Evolutionary conservation across 2,113 vertebrate genomes (phyloP).

Genomic region (Neolamprologus ventralis): DNA sequence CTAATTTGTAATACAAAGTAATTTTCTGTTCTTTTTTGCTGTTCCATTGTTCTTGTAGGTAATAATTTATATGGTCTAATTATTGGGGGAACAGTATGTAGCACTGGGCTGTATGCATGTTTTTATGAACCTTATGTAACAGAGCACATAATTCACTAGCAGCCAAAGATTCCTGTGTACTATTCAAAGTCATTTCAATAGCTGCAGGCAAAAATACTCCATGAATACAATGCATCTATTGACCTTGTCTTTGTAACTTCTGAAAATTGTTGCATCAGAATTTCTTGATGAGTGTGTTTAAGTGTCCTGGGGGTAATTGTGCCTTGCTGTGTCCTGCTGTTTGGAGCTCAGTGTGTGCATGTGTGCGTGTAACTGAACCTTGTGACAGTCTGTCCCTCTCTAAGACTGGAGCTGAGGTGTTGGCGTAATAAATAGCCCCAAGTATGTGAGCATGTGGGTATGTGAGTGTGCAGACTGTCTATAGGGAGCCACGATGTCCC

Average conservation of each 20-base stretch:
- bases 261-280: conserved; percentile 37
- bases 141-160: conserved; percentile 6
- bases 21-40: not conserved
- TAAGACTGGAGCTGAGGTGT: conserved; percentile 34
- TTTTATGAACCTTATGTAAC: conserved; percentile 24
- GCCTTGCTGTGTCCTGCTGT: conserved; percentile 9
- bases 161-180: conserved; percentile 1
- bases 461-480: not conserved
- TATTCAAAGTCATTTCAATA: conserved; percentile 4
- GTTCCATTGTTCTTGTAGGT: not conserved
- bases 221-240: conserved; percentile 2
- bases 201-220: not conserved
- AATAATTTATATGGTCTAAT: conserved; percentile 32
- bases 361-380: conserved; percentile 6
- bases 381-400: conserved; percentile 26
- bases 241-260: conserved; percentile 42
- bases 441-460: not conserved
- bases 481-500: not conserved
- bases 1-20: not conserved
- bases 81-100: conserved; percentile 6
- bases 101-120: not conserved
- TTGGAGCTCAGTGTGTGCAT: conserved; percentile 4
- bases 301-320: conserved; percentile 10
- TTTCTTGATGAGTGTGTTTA: conserved; percentile 23
- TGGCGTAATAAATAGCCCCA: conserved; percentile 28